phyloP scores from a whole-genome alignment of 1,140 invertebrate species.

The Meloidogyne chitwoodi region DNA sequence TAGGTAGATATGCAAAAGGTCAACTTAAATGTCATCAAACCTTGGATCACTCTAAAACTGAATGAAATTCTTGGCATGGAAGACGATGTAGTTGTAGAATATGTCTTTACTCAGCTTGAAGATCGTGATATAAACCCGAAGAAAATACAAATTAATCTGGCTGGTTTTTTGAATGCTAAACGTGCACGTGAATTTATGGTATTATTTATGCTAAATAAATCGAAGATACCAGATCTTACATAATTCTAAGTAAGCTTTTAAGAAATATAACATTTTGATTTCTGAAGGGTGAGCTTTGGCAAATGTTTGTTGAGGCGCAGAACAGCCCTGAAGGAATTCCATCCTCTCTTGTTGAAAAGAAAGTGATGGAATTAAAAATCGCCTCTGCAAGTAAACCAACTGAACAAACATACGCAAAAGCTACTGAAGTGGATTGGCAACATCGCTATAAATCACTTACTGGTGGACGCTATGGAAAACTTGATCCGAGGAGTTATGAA shows the following conservation, averaged over 20 bases:
- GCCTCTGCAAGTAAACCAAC: background rate
- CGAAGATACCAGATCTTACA: no score
- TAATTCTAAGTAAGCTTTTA: no score
- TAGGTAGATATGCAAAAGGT: constrained; percentile 98
- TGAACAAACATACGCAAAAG: constrained; percentile 17
- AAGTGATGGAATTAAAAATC: constrained; percentile 24
- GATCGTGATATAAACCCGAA: constrained; percentile 79
- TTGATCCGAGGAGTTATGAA: constrained; percentile 23
- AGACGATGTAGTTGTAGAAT: constrained; percentile 96
- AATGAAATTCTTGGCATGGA: constrained; percentile 91
- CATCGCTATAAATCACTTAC: constrained; percentile 52
- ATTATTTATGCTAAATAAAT: background rate
- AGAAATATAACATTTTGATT: background rate
- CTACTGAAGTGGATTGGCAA: constrained; percentile 47
- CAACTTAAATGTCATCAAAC: constrained; percentile 92
- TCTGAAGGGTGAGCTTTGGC: constrained; percentile 75
- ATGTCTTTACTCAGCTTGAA: constrained; percentile 96
- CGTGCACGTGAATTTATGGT: constrained; percentile 94
- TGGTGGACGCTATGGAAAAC: constrained; percentile 48
- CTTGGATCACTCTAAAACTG: constrained; percentile 95
- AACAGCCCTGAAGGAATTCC: constrained; percentile 63
- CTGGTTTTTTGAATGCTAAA: constrained; percentile 94
- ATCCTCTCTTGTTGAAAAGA: constrained; percentile 35
- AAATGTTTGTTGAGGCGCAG: constrained; percentile 85
- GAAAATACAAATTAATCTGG: constrained; percentile 98